Evolutionary conservation across 2,797 vertebrate species (phyloP).

Genomic region (Gadopsis bispinosus): DNA sequence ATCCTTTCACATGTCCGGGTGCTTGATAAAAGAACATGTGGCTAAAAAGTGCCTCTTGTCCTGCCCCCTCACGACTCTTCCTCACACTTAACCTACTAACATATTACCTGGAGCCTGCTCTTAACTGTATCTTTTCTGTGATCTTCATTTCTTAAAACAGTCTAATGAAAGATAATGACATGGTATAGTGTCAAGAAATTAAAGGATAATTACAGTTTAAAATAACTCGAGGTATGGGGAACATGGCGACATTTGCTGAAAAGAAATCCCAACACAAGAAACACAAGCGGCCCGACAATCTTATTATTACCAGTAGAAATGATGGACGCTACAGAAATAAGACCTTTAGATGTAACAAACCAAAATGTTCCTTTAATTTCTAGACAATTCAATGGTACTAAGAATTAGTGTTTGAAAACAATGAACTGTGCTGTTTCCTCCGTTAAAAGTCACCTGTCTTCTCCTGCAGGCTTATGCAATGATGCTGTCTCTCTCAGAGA

Average conservation of each 20-base stretch:
- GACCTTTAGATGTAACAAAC: neutral
- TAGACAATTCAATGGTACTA: neutral
- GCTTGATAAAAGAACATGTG: neutral
- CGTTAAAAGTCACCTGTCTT: conserved; percentile 32
- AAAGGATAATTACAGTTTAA: neutral
- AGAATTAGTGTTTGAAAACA: conserved; percentile 1
- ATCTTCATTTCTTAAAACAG: conserved; percentile 2
- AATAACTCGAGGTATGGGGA: neutral
- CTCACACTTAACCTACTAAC: conserved; percentile 55
- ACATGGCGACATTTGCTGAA: neutral
- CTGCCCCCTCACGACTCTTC: neutral
- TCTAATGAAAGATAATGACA: neutral
- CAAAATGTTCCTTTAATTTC: neutral
- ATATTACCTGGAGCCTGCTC: conserved; percentile 27
- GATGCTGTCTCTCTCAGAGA: conserved; percentile 99
- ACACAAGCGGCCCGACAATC: neutral
- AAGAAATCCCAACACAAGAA: neutral
- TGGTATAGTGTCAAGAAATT: conserved; percentile 7
- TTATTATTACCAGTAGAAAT: neutral
- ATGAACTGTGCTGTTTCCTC: neutral
- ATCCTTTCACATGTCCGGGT: neutral
- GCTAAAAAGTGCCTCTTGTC: conserved; percentile 8
- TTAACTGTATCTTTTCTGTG: neutral
- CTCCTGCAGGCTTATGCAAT: conserved; percentile 96
- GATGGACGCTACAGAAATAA: neutral